Percentiles rank a stretch among this genome's conserved stretches.
Evolutionary conservation across 2,113 vertebrate genomes (phyloP).

Genomic region (Haplotaxodon microlepis): DNA sequence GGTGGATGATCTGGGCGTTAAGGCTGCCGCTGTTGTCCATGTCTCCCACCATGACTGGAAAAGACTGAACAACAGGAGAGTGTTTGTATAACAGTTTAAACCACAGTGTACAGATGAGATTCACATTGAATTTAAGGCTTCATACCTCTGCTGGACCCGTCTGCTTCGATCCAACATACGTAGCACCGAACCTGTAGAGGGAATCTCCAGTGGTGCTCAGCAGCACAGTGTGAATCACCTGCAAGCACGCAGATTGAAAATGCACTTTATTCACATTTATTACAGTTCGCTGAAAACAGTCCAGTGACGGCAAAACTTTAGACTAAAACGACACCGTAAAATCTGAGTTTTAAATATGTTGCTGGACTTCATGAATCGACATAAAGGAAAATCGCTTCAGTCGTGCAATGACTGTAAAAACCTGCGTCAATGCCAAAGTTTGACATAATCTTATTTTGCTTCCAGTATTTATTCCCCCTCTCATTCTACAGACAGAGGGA

Average conservation of each 20-base stretch:
- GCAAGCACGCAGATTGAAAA: background rate
- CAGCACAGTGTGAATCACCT: slow-evolving; percentile 84
- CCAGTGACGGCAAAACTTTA: background rate
- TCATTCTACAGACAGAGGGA: background rate
- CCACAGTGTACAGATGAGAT: background rate
- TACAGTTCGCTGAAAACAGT: background rate
- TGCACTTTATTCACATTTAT: background rate
- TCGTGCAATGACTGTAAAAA: background rate
- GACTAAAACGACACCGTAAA: background rate
- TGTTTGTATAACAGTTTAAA: background rate
- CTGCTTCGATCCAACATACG: slow-evolving; percentile 82
- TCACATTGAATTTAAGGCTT: background rate
- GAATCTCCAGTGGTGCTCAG: slow-evolving; percentile 83
- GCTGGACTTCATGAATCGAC: fast-evolving
- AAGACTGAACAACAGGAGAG: slow-evolving; percentile 60
- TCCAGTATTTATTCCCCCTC: background rate
- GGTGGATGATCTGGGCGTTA: slow-evolving; percentile 87
- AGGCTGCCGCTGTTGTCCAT: slow-evolving; percentile 87
- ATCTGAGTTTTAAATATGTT: background rate
- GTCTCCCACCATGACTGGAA: slow-evolving; percentile 83
- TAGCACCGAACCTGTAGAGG: slow-evolving; percentile 83
- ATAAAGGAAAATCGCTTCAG: background rate
- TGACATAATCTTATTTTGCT: background rate
- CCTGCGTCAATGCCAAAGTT: background rate
- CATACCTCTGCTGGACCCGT: slow-evolving; percentile 81